Conservation (phyloP, 2,797 vertebrate species). For the Hemitrygon akajei region DNA sequence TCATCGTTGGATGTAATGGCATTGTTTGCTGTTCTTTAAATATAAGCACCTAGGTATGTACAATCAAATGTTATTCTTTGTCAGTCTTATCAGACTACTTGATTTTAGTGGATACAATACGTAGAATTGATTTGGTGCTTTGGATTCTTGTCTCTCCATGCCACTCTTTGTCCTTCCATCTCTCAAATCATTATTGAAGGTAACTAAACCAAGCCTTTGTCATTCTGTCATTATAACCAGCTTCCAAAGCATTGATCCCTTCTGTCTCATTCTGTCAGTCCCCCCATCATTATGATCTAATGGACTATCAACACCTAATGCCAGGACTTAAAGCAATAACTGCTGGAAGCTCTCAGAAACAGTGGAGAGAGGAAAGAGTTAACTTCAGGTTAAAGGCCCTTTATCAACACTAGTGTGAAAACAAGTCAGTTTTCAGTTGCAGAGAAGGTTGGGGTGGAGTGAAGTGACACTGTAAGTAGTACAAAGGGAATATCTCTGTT, state of each 20-base stretch:
- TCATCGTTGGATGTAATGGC: neutral
- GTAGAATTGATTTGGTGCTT: neutral
- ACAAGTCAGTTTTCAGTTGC: no score
- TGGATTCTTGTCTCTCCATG: neutral
- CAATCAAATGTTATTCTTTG: neutral
- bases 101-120: neutral
- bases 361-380: no score
- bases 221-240: neutral
- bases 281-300: no score
- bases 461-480: no score
- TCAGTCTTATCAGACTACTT: neutral
- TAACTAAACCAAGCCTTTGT: neutral
- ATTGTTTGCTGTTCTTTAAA: neutral
- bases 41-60: neutral
- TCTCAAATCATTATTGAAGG: neutral
- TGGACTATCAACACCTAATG: no score
- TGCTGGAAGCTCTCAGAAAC: no score
- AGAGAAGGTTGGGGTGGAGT: no score
- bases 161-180: neutral
- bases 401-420: no score
- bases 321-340: no score
- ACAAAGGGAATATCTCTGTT: no score
- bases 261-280: no score
- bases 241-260: neutral
- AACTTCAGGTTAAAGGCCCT: no score